phyloP scores from a whole-genome alignment of 1,140 invertebrate genomes.

The Bombus consobrinus region DNA sequence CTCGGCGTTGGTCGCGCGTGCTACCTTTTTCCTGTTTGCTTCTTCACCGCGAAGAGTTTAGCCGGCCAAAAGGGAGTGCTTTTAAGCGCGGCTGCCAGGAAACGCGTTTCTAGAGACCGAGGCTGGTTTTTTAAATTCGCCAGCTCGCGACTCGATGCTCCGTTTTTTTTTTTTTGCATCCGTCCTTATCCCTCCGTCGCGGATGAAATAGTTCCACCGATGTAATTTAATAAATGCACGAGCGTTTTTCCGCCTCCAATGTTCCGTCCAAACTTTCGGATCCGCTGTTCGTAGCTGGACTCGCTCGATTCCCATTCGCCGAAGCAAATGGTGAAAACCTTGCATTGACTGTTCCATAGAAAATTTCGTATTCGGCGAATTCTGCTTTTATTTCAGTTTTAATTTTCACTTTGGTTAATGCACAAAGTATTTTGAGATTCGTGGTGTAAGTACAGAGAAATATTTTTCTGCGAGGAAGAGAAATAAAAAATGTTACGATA shows the following conservation, averaged over 20 bases:
- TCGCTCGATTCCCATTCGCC: neutral
- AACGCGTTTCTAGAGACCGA: neutral
- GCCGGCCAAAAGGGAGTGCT: neutral
- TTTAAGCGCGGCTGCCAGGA: neutral
- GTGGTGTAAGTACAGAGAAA: no score
- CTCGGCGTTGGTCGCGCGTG: neutral
- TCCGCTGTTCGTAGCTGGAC: no score
- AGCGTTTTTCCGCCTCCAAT: neutral
- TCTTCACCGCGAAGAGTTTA: slow-evolving; percentile 20
- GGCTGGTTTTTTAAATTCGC: neutral
- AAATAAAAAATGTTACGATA: no score
- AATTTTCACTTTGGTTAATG: no score
- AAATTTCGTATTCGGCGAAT: no score
- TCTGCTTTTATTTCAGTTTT: no score
- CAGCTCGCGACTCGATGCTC: neutral
- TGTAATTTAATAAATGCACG: slow-evolving; percentile 14
- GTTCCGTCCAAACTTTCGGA: neutral
- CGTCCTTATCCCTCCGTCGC: neutral
- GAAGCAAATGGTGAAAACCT: neutral
- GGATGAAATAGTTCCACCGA: slow-evolving; percentile 11
- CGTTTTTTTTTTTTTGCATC: neutral
- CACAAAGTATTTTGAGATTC: no score
- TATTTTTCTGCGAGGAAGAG: no score
- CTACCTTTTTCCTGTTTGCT: slow-evolving; percentile 4
- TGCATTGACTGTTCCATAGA: neutral